Conservation (phyloP, 2,797 vertebrate genomes). For the Salmo trutta region DNA sequence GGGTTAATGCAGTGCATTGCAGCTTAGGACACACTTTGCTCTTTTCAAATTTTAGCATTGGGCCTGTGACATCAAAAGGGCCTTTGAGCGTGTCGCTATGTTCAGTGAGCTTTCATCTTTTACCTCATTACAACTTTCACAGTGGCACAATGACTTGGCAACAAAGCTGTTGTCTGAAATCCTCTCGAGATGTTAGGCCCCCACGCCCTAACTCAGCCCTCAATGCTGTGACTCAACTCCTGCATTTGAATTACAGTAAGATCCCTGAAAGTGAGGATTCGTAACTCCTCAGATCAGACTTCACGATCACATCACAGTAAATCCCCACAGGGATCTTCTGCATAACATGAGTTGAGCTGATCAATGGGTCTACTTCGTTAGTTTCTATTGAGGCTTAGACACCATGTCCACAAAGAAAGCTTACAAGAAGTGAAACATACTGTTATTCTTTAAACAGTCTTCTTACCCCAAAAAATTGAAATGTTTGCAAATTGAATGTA, state of each 20-base stretch:
- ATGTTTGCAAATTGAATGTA: neutral
- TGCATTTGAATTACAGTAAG: constrained; percentile 73
- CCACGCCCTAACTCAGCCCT: constrained; percentile 51
- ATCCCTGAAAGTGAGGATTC: constrained; percentile 70
- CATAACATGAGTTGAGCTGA: constrained; percentile 51
- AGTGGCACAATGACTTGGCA: constrained; percentile 66
- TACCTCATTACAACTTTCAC: constrained; percentile 77
- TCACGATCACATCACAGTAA: constrained; percentile 61
- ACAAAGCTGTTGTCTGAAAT: constrained; percentile 80
- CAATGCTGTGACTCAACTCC: constrained; percentile 46
- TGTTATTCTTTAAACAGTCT: neutral
- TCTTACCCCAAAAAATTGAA: neutral
- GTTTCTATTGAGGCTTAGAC: constrained; percentile 39
- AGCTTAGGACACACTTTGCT: constrained; percentile 75
- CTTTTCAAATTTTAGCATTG: constrained; percentile 78
- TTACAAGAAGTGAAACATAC: constrained; percentile 21
- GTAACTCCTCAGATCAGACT: constrained; percentile 73
- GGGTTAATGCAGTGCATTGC: constrained; percentile 70
- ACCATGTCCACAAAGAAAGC: neutral
- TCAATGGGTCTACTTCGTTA: constrained; percentile 31
- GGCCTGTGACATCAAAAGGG: constrained; percentile 73
- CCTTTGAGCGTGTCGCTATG: constrained; percentile 66
- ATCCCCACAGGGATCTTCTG: constrained; percentile 54
- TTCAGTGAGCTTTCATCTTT: constrained; percentile 73
- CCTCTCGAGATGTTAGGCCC: constrained; percentile 70